Base-by-base conservation (phyloP, 1,140 invertebrate genomes). In the Phortica variegata region DNA sequence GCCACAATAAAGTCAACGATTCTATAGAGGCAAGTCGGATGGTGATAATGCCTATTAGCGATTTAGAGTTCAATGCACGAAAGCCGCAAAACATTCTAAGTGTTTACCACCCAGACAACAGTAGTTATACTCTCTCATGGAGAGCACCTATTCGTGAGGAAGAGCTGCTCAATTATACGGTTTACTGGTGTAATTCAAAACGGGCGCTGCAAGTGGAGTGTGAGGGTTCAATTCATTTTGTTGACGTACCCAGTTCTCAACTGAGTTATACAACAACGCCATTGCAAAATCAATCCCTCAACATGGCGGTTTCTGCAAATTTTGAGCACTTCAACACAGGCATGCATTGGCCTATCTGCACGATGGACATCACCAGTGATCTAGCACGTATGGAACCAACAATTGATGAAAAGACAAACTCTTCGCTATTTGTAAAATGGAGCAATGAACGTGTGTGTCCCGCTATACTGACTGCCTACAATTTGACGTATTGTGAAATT, bases 301-400 rank as follows among this genome's bases (percentile, higher is more conserved):
- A 61, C 17, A 58, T 74, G 47, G 71, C 71, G 4, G 71, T 74
- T 1, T 73, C 71, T 12, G 71, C 66, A 6, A 74, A 74, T 41
- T 74, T 58, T 33, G 20, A 32, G 0, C 17, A 42, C 2, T 60
- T 50, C n/a, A 74, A 69, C 45, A 54, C 65, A 1, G 71, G 71
- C 5, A 60, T 74, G 59, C 61, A 58, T 32, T 74, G 71, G 71
- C 38, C 59, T 33, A 60, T 52, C 18, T 74, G 71, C 32, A 60
- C 63, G 13, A 55, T 55, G 26, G 66, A 66, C 47, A 55, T 52
- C 9, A 56, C 47, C 26, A 65, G 62, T 41, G 71, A 74, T 37
- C 34, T 74, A 23, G 61, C 50, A 8, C 66, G 69, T 42, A 60
- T 74, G 61, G 61, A 74, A 34, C 71, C 71, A 2, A 50, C 43